A percentile compares a stretch with the other conserved stretches of the same genome.
Conservation (phyloP, 2,888 invertebrate genomes). For the Agriopis aurantiaria region DNA sequence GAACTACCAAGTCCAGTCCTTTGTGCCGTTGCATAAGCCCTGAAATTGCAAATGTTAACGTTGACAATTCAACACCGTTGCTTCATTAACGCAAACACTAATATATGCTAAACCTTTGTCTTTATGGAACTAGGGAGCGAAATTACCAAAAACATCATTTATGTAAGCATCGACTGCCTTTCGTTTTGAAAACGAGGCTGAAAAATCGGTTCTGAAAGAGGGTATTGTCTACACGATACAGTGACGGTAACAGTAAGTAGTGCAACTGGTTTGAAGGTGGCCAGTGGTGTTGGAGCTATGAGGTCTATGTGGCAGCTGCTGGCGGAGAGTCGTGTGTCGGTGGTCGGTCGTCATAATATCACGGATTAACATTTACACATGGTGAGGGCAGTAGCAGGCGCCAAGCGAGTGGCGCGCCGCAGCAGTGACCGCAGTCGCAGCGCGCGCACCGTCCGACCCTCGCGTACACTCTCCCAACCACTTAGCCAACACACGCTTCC, state of each 20-base stretch:
- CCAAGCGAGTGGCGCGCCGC: constrained; percentile 71
- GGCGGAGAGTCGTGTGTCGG: constrained; percentile 45
- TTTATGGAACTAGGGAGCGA: constrained; percentile 53
- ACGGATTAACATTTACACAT: constrained; percentile 78
- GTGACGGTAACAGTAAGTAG: constrained; percentile 1
- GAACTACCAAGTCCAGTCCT: constrained; percentile 24
- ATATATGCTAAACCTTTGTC: constrained; percentile 45
- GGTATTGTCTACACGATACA: constrained; percentile 51
- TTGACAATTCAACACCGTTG: constrained; percentile 32
- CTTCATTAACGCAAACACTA: constrained; percentile 27
- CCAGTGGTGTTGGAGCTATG: constrained; percentile 56
- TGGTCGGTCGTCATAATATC: constrained; percentile 66
- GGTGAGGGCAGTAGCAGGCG: constrained; percentile 58
- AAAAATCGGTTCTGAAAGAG: constrained; percentile 61
- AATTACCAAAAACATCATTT: constrained; percentile 51
- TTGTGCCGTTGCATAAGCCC: constrained; percentile 34
- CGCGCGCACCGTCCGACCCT: constrained; percentile 77
- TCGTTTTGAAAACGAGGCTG: constrained; percentile 62
- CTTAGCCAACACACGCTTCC: constrained; percentile 74
- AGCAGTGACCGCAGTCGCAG: constrained; percentile 77
- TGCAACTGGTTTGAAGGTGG: constrained; percentile 49
- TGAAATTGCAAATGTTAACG: constrained; percentile 25
- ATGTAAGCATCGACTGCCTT: constrained; percentile 52
- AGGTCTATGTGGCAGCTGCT: constrained; percentile 32
- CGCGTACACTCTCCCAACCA: constrained; percentile 74